Percentiles rank a stretch among this genome's conserved stretches.
Evolutionary conservation across 2,113 vertebrate genomes (phyloP).

Genomic region (Chionis minor): DNA sequence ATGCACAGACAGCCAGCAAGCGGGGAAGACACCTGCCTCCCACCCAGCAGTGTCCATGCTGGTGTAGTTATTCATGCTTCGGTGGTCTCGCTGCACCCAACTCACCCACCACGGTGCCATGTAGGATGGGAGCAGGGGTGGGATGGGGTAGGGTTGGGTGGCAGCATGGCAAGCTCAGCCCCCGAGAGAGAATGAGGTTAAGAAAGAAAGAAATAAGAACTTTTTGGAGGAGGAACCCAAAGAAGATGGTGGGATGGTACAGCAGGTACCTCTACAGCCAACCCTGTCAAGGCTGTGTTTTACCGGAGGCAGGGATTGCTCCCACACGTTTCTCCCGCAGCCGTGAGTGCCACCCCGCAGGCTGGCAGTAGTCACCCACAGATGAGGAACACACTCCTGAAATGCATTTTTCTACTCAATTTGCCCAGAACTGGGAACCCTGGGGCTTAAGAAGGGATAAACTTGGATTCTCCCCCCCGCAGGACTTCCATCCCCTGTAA

Average conservation of each 20-base stretch:
- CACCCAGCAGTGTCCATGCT: fast-evolving
- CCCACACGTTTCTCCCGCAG: not conserved
- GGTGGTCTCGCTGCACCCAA: not conserved
- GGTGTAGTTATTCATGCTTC: fast-evolving
- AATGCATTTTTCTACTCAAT: fast-evolving
- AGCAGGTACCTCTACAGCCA: not conserved
- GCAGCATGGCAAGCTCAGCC: not conserved
- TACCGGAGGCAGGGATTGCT: not conserved
- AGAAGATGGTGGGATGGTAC: fast-evolving
- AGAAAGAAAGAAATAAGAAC: not conserved
- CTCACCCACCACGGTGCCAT: fast-evolving
- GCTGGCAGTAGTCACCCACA: not conserved
- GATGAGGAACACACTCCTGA: fast-evolving
- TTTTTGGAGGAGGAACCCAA: not conserved
- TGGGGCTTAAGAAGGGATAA: not conserved
- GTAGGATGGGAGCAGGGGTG: fast-evolving
- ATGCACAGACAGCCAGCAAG: fast-evolving
- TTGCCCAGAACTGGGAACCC: fast-evolving
- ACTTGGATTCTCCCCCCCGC: fast-evolving
- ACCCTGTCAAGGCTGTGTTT: fast-evolving
- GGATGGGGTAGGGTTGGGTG: not conserved
- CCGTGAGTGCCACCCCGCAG: not conserved
- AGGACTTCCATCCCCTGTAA: not conserved
- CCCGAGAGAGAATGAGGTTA: not conserved
- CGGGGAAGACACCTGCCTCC: not conserved